These are phyloP conservation scores for human DNA, from an alignment of 2,113 vertebrate genomes.

Conservation along the genomic window DNA sequence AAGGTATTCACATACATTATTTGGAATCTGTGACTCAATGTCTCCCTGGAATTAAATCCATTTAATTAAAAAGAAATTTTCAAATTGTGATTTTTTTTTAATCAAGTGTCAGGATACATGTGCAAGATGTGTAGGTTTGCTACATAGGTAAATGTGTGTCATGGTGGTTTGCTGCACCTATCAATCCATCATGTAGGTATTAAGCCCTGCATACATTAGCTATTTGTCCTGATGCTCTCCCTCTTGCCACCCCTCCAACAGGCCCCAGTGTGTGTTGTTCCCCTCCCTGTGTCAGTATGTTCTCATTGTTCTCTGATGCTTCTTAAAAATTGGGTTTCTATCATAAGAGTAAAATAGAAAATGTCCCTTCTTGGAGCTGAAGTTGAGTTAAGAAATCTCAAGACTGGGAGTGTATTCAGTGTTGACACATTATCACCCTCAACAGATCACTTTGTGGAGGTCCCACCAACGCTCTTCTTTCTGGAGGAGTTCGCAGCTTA, in stretches of 20 bases:
- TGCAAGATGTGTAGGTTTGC: too few species aligned
- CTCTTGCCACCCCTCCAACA: too few species aligned
- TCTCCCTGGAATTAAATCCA: background rate
- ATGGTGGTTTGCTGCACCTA: too few species aligned
- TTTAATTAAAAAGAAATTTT: slow-evolving; percentile 5
- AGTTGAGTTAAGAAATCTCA: background rate
- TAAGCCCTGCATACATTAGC: too few species aligned
- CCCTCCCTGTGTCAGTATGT: too few species aligned
- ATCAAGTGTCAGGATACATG: too few species aligned
- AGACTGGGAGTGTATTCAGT: background rate
- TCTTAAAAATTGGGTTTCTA: background rate
- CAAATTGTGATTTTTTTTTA: background rate
- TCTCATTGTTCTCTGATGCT: too few species aligned
- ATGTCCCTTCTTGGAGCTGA: background rate
- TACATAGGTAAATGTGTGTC: too few species aligned
- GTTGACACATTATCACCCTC: background rate
- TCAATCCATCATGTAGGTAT: too few species aligned
- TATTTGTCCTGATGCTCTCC: too few species aligned
- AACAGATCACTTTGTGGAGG: too few species aligned
- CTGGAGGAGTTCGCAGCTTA: background rate
- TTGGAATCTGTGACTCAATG: background rate
- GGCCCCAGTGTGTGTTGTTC: too few species aligned
- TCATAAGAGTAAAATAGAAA: background rate
- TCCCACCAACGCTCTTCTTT: background rate
- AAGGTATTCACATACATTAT: background rate